Percentiles rank a stretch among this genome's conserved stretches.
Conservation (phyloP, 2,797 vertebrate species). For the Onychomys arenicola region DNA sequence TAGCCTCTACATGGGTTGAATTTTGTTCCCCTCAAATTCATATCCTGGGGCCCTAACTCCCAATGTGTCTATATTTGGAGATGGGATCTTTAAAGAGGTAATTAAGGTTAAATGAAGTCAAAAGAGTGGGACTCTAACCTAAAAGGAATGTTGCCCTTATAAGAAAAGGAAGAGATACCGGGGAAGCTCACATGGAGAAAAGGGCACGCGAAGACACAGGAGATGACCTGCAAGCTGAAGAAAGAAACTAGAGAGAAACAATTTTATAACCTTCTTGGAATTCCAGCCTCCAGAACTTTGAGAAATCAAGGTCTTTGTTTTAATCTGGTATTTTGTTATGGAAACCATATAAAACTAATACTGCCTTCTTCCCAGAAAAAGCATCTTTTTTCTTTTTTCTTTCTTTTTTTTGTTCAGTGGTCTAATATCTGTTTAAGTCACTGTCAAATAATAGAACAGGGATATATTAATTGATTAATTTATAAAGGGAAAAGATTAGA, state of each 20-base stretch:
- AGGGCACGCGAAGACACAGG: not conserved
- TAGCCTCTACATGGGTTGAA: not conserved
- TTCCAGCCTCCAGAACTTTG: not conserved
- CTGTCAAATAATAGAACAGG: not conserved
- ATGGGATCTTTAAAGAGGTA: not conserved
- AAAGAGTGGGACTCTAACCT: not conserved
- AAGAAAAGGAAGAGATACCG: not conserved
- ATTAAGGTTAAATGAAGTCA: not conserved
- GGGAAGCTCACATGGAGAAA: not conserved
- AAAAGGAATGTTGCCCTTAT: not conserved
- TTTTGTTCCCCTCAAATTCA: not conserved
- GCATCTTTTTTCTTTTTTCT: not conserved
- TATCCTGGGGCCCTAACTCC: not conserved
- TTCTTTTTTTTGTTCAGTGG: not conserved
- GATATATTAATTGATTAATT: not conserved
- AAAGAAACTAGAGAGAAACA: not conserved
- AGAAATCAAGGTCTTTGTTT: not conserved
- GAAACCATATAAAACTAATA: not conserved
- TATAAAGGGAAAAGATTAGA: slow-evolving; percentile 29
- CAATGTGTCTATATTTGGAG: not conserved
- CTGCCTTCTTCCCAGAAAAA: not conserved
- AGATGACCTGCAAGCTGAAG: no score
- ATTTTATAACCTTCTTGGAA: not conserved
- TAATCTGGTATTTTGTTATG: not conserved
- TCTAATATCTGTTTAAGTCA: not conserved